Evolutionary conservation across 92 coral and sea anemone species (phyloP).

Genomic region (Muricea muricata): DNA sequence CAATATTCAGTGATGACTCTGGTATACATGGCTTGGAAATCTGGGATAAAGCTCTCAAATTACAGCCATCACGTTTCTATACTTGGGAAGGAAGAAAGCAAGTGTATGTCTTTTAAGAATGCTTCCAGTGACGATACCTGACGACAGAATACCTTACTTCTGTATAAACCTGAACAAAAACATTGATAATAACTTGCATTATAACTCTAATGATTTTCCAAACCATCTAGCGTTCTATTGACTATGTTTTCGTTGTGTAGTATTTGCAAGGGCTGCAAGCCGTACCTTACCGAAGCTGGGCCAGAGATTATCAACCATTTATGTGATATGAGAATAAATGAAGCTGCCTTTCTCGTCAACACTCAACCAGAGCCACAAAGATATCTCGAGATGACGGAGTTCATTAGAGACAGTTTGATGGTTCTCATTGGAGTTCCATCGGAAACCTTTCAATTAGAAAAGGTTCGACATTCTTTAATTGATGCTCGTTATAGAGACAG

Average conservation of each 20-base stretch:
- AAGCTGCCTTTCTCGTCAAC: slow-evolving; percentile 78
- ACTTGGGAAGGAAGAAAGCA: slow-evolving; percentile 81
- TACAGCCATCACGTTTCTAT: slow-evolving; percentile 72
- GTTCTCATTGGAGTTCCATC: slow-evolving; percentile 97
- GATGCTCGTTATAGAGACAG: too few species aligned
- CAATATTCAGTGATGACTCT: not conserved
- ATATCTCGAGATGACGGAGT: slow-evolving; percentile 38
- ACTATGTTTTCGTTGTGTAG: not conserved
- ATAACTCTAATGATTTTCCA: too few species aligned
- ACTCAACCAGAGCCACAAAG: not conserved
- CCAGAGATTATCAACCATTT: slow-evolving; percentile 80
- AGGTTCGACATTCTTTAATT: slow-evolving; percentile 64
- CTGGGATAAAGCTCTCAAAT: slow-evolving; percentile 82
- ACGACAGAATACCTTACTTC: not conserved
- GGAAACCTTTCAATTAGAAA: slow-evolving; percentile 68
- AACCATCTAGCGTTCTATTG: too few species aligned
- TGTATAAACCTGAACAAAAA: too few species aligned
- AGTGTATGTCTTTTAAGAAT: not conserved
- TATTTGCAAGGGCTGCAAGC: slow-evolving; percentile 38
- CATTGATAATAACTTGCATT: too few species aligned
- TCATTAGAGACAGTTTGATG: slow-evolving; percentile 77
- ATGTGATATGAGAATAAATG: slow-evolving; percentile 76
- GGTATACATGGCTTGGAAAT: slow-evolving; percentile 53
- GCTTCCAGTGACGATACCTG: not conserved
- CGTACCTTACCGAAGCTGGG: slow-evolving; percentile 90